These are phyloP conservation scores for Cygnus buccinator DNA, from an alignment of 2,113 vertebrate genomes.

Conservation along the genomic window DNA sequence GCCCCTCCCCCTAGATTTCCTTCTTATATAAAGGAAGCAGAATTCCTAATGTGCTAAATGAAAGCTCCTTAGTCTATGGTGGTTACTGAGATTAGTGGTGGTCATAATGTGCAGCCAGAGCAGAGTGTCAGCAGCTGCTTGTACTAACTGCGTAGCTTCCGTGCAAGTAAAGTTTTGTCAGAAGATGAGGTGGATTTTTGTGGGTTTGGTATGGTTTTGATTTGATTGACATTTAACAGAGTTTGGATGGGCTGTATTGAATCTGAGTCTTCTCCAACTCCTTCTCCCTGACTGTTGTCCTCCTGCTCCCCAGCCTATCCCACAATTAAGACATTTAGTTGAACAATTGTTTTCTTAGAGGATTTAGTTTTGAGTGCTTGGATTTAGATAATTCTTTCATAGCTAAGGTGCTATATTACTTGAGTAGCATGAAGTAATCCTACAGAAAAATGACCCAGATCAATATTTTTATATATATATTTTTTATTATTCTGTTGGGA, in stretches of 20 bases:
- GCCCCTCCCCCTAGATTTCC: background rate
- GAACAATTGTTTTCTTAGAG: background rate
- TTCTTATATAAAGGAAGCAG: background rate
- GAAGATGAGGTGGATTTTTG: background rate
- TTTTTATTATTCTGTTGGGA: background rate
- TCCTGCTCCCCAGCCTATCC: background rate
- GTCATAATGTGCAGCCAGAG: background rate
- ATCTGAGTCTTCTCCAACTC: background rate
- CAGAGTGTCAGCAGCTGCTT: background rate
- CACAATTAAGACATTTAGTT: accelerated
- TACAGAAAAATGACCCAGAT: background rate
- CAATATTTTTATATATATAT: background rate
- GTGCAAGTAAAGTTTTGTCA: background rate
- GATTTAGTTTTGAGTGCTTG: background rate
- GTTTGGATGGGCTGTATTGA: background rate
- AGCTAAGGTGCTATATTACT: background rate
- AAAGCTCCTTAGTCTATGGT: background rate
- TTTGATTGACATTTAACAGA: background rate
- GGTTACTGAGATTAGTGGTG: background rate
- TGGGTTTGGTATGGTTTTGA: background rate
- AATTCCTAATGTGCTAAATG: background rate
- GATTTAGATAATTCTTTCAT: background rate
- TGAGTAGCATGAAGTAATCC: background rate
- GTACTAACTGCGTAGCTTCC: background rate
- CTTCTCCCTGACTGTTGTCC: background rate